These are phyloP conservation scores for Resseliella maxima DNA, from an alignment of 2,888 invertebrate genomes.

Conservation along the genomic window DNA sequence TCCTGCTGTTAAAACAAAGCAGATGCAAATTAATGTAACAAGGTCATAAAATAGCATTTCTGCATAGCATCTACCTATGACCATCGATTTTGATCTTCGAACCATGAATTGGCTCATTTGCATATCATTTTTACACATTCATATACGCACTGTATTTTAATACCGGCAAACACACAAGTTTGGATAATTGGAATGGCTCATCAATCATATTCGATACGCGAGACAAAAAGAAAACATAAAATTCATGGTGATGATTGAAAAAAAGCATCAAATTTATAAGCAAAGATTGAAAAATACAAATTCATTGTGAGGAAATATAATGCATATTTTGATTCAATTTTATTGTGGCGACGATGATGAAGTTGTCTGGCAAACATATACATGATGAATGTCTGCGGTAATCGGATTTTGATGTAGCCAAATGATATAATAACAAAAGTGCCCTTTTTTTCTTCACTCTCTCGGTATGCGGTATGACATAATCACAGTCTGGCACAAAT, in stretches of 20 bases:
- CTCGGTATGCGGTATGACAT: not conserved
- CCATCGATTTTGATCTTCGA: not conserved
- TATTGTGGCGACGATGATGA: not conserved
- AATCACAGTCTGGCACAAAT: not conserved
- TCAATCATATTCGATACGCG: not conserved
- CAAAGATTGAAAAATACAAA: too few relatives aligned
- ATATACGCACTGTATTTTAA: too few relatives aligned
- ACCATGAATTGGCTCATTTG: too few relatives aligned
- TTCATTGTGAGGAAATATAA: not conserved
- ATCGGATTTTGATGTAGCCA: constrained; percentile 1
- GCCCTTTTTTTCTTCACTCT: not conserved
- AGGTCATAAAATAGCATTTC: not conserved
- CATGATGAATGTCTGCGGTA: not conserved
- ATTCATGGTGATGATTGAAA: too few relatives aligned
- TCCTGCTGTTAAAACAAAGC: not conserved
- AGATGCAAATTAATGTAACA: not conserved
- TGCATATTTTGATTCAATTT: not conserved
- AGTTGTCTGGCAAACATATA: not conserved
- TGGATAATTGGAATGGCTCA: constrained; percentile 26
- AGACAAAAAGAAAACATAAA: not conserved
- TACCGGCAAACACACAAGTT: too few relatives aligned
- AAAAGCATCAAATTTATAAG: too few relatives aligned
- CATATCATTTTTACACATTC: too few relatives aligned
- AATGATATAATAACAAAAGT: constrained; percentile 2
- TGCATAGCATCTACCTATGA: not conserved